Evolutionary conservation across 2,888 invertebrate genomes (phyloP), one percentile per base, ranked within the genome.

Genomic region (Stegana nigrithorax): DNA sequence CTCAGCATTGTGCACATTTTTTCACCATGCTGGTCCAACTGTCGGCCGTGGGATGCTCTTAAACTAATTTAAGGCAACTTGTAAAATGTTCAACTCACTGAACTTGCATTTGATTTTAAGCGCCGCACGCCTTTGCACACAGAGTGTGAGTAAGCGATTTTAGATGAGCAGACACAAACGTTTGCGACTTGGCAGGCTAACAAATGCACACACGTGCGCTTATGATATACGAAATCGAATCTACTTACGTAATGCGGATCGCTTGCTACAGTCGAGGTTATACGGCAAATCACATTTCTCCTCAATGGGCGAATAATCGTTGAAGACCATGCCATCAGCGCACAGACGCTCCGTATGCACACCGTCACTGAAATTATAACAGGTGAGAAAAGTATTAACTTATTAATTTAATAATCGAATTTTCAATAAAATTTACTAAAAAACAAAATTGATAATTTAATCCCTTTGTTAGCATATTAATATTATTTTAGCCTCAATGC

Each of bases 281-380:
- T 93, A 93, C 0, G 94, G 94, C 68, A 94, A 86, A 84, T 95
- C 95, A 75, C 95, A 95, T 81, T 95, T 95, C 84, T 95, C 95
- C 62, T 93, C 91, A 63, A 90, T 89, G 1, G 90, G 88, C 71
- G 91, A 92, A 85, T 90, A 94, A 85, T 94, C 95, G 74, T 95
- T 94, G 87, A 95, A 95, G 57, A 95, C 94, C 88, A 94, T 91
- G 21, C 95, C 95, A 81, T 96, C 95, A 0, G 94, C 92, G 71
- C 95, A 96, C 2, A 95, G 87, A 81, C 92, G 93, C 79, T 92
- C 93, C 1, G 89, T 91, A 60, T 91, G 89, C 72, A 88, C 88
- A 23, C 93, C 93, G 65, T 91, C 90, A 60, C 89, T 90, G 86
- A 39, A 87, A 87, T 50, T 65, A 26, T 25, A 4, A 21, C 36